Evolutionary conservation across 2,888 invertebrate genomes (phyloP).

Genomic region (Pseudococcus viburni): DNA sequence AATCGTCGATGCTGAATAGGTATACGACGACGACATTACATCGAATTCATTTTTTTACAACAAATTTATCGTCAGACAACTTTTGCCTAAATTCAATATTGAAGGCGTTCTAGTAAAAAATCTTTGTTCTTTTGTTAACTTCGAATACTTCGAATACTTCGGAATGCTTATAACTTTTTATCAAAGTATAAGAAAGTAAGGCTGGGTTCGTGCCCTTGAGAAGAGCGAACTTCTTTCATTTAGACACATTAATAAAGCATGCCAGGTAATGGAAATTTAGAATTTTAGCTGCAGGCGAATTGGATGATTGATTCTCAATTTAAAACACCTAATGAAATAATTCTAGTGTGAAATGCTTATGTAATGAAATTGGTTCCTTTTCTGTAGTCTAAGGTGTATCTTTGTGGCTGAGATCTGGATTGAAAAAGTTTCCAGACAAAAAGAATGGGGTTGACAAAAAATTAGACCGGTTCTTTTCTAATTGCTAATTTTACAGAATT

Average conservation of each 20-base stretch:
- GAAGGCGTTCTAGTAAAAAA: neutral
- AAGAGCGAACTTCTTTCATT: neutral
- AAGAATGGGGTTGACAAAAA: too few relatives aligned
- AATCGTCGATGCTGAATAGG: neutral
- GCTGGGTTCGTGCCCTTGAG: neutral
- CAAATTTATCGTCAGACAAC: neutral
- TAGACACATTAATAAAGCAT: neutral
- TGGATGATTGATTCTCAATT: too few relatives aligned
- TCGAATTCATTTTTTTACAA: neutral
- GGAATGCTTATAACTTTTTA: constrained; percentile 1
- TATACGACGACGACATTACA: neutral
- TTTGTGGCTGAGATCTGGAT: too few relatives aligned
- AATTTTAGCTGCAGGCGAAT: too few relatives aligned
- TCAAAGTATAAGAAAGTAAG: neutral
- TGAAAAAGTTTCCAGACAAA: too few relatives aligned
- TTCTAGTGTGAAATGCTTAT: too few relatives aligned
- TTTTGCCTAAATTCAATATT: constrained; percentile 25
- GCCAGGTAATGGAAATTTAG: too few relatives aligned
- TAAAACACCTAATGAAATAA: too few relatives aligned
- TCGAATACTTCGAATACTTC: constrained; percentile 18
- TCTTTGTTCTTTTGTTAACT: constrained; percentile 11
- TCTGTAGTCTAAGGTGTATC: too few relatives aligned
- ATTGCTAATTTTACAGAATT: too few relatives aligned
- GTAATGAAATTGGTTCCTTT: too few relatives aligned
- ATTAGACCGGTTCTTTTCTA: too few relatives aligned